Evolutionary conservation across 2,888 invertebrate species (phyloP).

Genomic region (Coronaproctus castanopsis): DNA sequence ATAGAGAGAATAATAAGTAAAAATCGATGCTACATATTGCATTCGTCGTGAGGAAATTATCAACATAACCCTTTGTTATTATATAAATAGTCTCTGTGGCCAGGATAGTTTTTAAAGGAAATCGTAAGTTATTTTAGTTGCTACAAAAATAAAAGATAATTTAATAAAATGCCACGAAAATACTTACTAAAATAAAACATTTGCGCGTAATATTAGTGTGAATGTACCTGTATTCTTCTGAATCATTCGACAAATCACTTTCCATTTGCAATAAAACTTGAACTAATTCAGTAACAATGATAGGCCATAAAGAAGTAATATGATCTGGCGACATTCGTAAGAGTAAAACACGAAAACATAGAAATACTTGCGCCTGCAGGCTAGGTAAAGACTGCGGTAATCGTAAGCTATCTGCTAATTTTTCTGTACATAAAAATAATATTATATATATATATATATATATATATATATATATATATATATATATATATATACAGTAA

Average conservation of each 20-base stretch:
- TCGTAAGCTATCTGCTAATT: constrained; percentile 61
- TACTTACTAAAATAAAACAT: constrained; percentile 8
- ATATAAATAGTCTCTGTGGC: no score
- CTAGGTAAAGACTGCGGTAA: constrained; percentile 47
- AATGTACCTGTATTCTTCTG: constrained; percentile 50
- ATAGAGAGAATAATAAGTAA: no score
- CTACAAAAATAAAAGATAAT: background rate
- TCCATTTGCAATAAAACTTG: constrained; percentile 72
- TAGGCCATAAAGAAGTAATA: constrained; percentile 75
- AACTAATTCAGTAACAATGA: constrained; percentile 74
- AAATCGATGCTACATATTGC: no score
- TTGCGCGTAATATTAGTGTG: constrained; percentile 8
- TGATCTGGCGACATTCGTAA: constrained; percentile 65
- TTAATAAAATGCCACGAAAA: constrained; percentile 8
- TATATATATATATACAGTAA: no score
- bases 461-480: background rate
- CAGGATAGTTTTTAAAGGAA: no score
- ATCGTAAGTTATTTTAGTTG: no score
- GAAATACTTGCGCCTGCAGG: constrained; percentile 66
- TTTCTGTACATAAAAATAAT: constrained; percentile 34
- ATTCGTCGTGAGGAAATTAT: no score
- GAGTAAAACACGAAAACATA: constrained; percentile 68
- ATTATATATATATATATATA: background rate
- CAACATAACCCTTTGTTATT: no score
- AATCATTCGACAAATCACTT: constrained; percentile 54